Evolutionary conservation across 1,140 invertebrate species (phyloP), one percentile per base, ranked within the genome.

Genomic region (Caenorhabditis briggsae): DNA sequence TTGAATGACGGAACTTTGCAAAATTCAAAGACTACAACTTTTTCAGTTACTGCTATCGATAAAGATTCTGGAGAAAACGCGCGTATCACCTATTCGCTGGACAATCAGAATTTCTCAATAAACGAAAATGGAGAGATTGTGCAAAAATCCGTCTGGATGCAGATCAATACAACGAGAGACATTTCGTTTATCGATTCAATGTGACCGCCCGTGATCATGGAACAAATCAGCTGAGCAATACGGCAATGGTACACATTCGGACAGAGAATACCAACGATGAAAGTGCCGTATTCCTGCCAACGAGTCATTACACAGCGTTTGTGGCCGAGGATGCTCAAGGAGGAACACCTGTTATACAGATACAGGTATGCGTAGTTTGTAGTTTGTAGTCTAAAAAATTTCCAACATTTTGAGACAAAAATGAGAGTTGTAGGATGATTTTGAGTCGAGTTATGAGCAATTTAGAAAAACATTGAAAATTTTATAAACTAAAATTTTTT

Each of bases 121-220:
- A 91, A 91, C 70, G 85, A 88, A 82, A 86, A 88, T 5, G 91
- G 91, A 20, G 90, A 92, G 53, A 90, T 91, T 46, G 58, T 33
- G 90, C 89, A 14, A 58, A 65, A 16, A 61, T 82, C 6, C 64
- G 88, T 9, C 50, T 91, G 59, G 91, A 91, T 78, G 91, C 91
- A 2, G 91, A 91, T 83, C 90, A 91, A 74, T 86, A 87, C n/a
- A 86, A 87, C 41, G 87, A 92, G 74, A 53, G 90, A 20, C 88
- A 88, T 56, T 90, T 88, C 78, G 88, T 91, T 82, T 97, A 97
- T 93, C 94, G 94, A 87, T 94, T 98, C 86, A 95, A 94, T 2
- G 95, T 98, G 18, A 94, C 95, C 46, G 97, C 96, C 9, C 95
- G 94, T 41, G 96, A 98, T 93, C 96, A 97, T 93, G 97, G 97